Base-by-base conservation (phyloP, 2,888 invertebrate species). In the Oscheius sp. region DNA sequence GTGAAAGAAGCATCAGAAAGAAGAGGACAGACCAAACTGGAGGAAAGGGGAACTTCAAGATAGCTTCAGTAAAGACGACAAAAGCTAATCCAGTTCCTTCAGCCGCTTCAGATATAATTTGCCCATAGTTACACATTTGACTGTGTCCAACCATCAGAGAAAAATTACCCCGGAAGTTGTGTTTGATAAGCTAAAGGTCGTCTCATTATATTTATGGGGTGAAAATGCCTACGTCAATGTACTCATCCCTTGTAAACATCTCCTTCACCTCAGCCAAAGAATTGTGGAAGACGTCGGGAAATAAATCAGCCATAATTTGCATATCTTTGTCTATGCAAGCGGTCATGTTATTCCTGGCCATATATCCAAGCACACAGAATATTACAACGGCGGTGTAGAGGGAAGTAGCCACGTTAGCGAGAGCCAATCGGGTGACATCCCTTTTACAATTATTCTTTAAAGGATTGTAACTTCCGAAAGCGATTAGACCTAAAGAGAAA, bases 41-140 rank as follows among this genome's bases (percentile, higher is more conserved):
- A 0, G 95, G 94, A 1, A 94, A 94, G 0, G 96, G 95, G 83
- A 96, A 91, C 90, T 95, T 94, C 41, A 95, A 93, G 87, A 96
- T 96, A 6, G 96, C 96, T 89, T 96, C 95, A 0, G 96, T 96
- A 91, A 96, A 96, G n/a, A 96, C 95, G 78, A 96, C 95, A 90
- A 96, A 96, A 0, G 96, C 96, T 61, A 96, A 90, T 0, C 96
- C 96, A 0, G 96, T 96, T 61, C 96, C 96, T 90, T 96, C 95
- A 41, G 95, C 96, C 27, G 95, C 96, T 94, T 87, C 84, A 21
- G 77, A 76, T 45, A 86, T 86, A 55, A 84, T 86, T 49, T 78
- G 68, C 16, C 76, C 69, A 61, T 84, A 85, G 75, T 86, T 72
- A 72, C 86, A 85, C 64, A 76, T 71, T 56, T 76, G 52, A n/a